Base-by-base conservation (phyloP, 64 coral and sea anemone species). In the Actinia equina region DNA sequence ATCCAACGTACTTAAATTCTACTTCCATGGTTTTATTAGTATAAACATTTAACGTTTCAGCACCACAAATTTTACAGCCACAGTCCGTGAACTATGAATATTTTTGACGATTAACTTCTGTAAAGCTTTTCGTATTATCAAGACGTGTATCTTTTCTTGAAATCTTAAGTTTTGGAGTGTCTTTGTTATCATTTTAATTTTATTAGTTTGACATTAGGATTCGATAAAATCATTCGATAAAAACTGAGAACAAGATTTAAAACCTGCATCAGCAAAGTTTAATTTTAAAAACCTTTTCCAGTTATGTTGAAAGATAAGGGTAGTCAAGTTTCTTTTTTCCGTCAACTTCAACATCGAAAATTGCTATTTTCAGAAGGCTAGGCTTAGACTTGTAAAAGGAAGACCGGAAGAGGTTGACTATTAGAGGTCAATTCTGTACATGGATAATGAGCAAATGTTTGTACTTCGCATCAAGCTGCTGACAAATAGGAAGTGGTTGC, bases 391-490 rank as follows among this genome's bases (percentile, higher is more conserved):
- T 74, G 69, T 74, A 74, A 41, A 14, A 11, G 69, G n/a, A 6
- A 9, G 69, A 41, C 69, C 69, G 69, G 69, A 74, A 74, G 13
- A 30, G 69, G 23, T 74, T 74, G 23, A 41, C 69, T 14, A 74
- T 74, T 37, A 74, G 26, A 16, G 69, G 69, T 74, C 69, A 74
- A 8, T 30, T 15, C 26, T 27, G 69, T 74, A 74, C 69, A 74
- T 41, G 69, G 69, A 17, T 81, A 52, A 81, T 81, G 44, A 52
- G 42, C 43, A 81, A 81, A 81, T 81, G 49, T 81, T 81, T 81
- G 78, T 81, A 49, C 49, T 81, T 81, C 44, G 78, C 49, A 22
- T 52, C 49, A 81, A 81, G 78, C 22, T 81, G 78, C 44, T 81
- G 78, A 81, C 78, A 81, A 3, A 79, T 79, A 17, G 77, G 23